Percentiles rank a stretch among this genome's conserved stretches.
Conservation (phyloP, 2,113 vertebrate species). For the Pao palembangensis region DNA sequence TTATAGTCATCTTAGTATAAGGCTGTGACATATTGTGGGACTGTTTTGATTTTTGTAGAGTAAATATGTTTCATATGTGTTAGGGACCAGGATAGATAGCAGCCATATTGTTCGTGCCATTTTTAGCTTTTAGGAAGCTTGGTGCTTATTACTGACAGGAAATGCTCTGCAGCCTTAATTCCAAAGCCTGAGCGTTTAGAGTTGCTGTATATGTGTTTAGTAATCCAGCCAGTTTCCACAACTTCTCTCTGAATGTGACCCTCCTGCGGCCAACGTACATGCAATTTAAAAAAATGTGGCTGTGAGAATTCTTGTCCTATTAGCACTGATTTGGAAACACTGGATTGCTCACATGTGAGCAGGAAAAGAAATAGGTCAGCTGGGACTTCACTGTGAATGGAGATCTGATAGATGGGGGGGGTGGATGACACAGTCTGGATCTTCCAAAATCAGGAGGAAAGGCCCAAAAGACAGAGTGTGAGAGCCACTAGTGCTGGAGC, state of each 20-base stretch:
- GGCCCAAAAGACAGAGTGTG: constrained; percentile 27
- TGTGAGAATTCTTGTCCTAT: constrained; percentile 7
- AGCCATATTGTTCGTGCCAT: too few relatives aligned
- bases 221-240: neutral
- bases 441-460: constrained; percentile 48
- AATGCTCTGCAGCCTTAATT: too few relatives aligned
- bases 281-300: neutral
- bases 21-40: too few relatives aligned
- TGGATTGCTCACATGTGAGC: constrained; percentile 13
- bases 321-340: constrained; percentile 19
- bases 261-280: neutral
- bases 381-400: constrained; percentile 21
- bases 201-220: neutral
- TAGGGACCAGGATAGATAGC: too few relatives aligned
- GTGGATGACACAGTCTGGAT: neutral
- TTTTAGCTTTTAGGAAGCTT: too few relatives aligned
- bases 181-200: too few relatives aligned
- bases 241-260: neutral
- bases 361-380: constrained; percentile 14
- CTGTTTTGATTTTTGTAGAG: too few relatives aligned
- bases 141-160: too few relatives aligned
- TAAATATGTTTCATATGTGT: too few relatives aligned
- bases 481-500: constrained; percentile 41
- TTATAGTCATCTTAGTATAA: too few relatives aligned
- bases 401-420: neutral